A percentile compares a stretch with the other conserved stretches of the same genome.
Conservation (phyloP, 2,888 invertebrate species). For the Agrypnus murinus region DNA sequence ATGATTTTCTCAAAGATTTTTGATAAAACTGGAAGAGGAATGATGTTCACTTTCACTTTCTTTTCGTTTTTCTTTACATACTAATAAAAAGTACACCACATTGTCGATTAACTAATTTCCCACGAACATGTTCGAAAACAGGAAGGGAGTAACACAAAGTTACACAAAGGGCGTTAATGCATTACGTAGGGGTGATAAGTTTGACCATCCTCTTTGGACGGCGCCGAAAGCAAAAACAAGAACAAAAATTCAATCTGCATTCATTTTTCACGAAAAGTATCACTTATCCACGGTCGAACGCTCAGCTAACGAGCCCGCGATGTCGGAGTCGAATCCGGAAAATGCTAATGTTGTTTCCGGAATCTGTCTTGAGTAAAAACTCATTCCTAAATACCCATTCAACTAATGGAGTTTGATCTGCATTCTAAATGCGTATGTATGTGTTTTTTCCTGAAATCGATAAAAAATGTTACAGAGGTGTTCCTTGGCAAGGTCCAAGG, state of each 20-base stretch:
- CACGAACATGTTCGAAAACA: no score
- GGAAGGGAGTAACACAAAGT: no score
- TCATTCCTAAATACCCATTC: slow-evolving; percentile 35
- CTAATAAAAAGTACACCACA: no score
- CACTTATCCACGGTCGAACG: slow-evolving; percentile 57
- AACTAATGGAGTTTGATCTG: slow-evolving; percentile 37
- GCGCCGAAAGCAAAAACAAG: slow-evolving; percentile 36
- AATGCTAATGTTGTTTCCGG: slow-evolving; percentile 56
- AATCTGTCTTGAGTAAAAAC: slow-evolving; percentile 30
- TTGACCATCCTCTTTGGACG: slow-evolving; percentile 17
- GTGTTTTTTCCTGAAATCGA: background rate
- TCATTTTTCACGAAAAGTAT: slow-evolving; percentile 54
- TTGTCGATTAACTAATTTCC: no score
- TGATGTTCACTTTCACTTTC: no score
- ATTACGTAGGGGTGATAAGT: background rate
- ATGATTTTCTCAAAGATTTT: no score
- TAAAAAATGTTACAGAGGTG: slow-evolving; percentile 30
- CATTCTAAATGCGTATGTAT: background rate
- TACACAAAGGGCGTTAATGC: slow-evolving; percentile 15
- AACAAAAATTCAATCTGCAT: slow-evolving; percentile 48
- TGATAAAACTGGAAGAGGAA: no score
- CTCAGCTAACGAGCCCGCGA: slow-evolving; percentile 54
- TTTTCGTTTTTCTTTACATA: no score
- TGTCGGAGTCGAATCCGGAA: slow-evolving; percentile 52
- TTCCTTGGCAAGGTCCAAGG: slow-evolving; percentile 46